These are phyloP conservation scores for Nemoura dubitans DNA, from an alignment of 2,888 invertebrate genomes.

Conservation along the genomic window DNA sequence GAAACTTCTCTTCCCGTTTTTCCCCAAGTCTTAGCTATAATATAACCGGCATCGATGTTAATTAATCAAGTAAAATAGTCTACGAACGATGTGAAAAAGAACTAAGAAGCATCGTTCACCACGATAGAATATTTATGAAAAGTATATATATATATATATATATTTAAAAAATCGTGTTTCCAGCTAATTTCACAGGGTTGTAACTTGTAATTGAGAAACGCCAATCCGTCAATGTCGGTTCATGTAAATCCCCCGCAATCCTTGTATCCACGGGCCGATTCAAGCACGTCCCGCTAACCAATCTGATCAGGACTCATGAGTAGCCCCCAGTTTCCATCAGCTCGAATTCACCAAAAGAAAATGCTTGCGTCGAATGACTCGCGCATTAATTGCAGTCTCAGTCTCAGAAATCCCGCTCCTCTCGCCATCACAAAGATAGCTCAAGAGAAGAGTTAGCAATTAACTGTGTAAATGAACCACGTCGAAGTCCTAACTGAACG, in stretches of 20 bases:
- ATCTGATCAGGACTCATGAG: neutral
- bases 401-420: no score
- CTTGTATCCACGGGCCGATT: neutral
- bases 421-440: no score
- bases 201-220: slow-evolving; percentile 42
- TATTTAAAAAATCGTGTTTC: slow-evolving; percentile 43
- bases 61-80: slow-evolving; percentile 44
- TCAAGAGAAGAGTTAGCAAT: neutral
- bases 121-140: neutral
- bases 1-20: slow-evolving; percentile 41
- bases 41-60: slow-evolving; percentile 41
- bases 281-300: neutral
- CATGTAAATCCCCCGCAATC: neutral
- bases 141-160: slow-evolving; percentile 37
- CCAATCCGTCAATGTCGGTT: slow-evolving; percentile 44
- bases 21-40: slow-evolving; percentile 29
- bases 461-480: neutral
- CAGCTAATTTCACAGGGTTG: slow-evolving; percentile 44
- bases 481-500: neutral
- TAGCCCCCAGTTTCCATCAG: neutral
- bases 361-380: neutral
- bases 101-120: neutral
- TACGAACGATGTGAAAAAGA: slow-evolving; percentile 3
- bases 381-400: no score
- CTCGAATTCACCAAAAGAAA: neutral